Evolutionary conservation across 23 tunicate genomes (phyloP).

Genomic region (Oikopleura albicans): DNA sequence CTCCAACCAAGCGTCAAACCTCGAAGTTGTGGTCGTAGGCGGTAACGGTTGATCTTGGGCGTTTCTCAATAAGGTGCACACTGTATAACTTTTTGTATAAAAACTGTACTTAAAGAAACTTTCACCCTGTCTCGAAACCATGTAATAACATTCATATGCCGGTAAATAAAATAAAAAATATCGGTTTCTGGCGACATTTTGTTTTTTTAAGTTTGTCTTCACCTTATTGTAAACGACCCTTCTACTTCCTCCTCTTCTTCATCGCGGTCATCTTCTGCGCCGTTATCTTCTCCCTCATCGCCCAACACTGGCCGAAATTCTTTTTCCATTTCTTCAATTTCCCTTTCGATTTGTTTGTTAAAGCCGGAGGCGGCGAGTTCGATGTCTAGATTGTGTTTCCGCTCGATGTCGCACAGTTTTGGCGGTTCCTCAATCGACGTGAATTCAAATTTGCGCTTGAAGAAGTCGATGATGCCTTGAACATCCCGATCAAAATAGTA

Average conservation of each 20-base stretch:
- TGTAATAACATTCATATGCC: no score
- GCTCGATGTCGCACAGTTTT: slow-evolving; percentile 1
- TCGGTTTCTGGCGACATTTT: neutral
- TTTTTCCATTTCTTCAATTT: slow-evolving; percentile 24
- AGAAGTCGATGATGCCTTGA: neutral
- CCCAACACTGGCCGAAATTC: slow-evolving; percentile 25
- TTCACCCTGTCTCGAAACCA: no score
- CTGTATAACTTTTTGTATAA: no score
- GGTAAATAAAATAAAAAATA: no score
- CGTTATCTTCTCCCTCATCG: neutral
- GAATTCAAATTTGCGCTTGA: slow-evolving; percentile 9
- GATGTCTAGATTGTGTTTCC: slow-evolving; percentile 18
- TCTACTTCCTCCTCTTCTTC: neutral
- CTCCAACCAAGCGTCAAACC: neutral
- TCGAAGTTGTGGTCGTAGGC: neutral
- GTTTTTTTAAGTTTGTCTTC: neutral
- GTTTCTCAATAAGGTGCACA: no score
- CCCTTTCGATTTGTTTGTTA: slow-evolving; percentile 21
- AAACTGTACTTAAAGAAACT: no score
- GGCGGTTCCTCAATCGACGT: neutral
- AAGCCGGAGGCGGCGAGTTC: slow-evolving; percentile 43
- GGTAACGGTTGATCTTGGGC: no score
- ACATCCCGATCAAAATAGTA: slow-evolving; percentile 9
- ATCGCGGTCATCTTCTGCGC: neutral
- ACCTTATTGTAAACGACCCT: neutral